Conservation (phyloP, 1,140 invertebrate genomes). For the Dendroctonus ponderosae region DNA sequence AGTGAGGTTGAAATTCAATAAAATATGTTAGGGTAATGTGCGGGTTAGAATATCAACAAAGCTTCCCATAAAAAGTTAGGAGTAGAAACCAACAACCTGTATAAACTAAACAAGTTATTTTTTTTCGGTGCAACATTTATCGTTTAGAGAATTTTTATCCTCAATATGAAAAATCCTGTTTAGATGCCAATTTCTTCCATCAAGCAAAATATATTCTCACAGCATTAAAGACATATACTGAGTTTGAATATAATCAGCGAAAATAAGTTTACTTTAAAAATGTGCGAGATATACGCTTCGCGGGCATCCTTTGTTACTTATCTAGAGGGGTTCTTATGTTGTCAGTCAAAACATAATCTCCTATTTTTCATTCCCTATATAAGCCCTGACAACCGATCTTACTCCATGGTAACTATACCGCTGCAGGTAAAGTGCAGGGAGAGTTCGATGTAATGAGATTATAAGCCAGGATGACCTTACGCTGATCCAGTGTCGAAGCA, state of each 20-base stretch:
- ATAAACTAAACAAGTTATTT: too few species aligned
- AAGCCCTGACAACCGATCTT: slow-evolving; percentile 30
- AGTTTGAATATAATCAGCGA: background rate
- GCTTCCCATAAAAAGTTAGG: too few species aligned
- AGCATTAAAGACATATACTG: background rate
- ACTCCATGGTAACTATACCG: slow-evolving; percentile 26
- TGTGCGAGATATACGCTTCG: slow-evolving; percentile 3
- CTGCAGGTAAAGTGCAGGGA: slow-evolving; percentile 33
- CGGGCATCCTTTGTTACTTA: slow-evolving; percentile 30
- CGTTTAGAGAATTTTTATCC: too few species aligned
- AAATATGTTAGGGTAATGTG: too few species aligned
- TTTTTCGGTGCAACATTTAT: too few species aligned
- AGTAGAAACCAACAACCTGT: too few species aligned
- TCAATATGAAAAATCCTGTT: too few species aligned
- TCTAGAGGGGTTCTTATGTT: slow-evolving; percentile 34
- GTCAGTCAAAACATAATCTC: slow-evolving; percentile 36
- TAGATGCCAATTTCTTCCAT: background rate
- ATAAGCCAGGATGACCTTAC: slow-evolving; percentile 19
- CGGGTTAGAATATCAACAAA: too few species aligned
- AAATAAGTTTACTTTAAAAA: slow-evolving; percentile 13
- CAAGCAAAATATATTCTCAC: background rate
- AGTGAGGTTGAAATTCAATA: too few species aligned
- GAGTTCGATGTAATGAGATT: slow-evolving; percentile 28
- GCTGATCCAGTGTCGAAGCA: slow-evolving; percentile 17
- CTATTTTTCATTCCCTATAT: slow-evolving; percentile 35